These are phyloP conservation scores for Anguilla megastoma DNA, from an alignment of 2,797 vertebrate species.

Conservation along the genomic window DNA sequence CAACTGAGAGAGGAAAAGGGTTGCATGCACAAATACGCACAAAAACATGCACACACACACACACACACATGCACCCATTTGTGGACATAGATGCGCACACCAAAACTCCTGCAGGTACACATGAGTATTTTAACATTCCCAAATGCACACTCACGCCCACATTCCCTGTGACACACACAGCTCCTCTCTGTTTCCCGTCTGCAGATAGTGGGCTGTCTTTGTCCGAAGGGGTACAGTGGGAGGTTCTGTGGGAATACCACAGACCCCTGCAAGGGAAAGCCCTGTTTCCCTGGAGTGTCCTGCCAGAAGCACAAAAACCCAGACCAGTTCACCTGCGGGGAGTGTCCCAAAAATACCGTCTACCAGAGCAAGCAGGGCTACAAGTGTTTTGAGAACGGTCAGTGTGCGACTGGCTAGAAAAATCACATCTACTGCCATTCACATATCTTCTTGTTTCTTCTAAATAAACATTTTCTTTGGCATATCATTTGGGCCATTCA, in stretches of 20 bases:
- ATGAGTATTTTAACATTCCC: neutral
- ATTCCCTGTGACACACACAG: neutral
- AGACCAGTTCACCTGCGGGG: slow-evolving; percentile 66
- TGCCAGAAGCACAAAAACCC: slow-evolving; percentile 56
- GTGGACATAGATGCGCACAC: neutral
- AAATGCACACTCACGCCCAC: neutral
- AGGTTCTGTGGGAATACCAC: slow-evolving; percentile 65
- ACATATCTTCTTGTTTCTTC: neutral
- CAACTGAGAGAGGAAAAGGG: neutral
- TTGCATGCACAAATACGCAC: neutral
- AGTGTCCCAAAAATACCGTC: slow-evolving; percentile 69
- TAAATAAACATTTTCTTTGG: neutral
- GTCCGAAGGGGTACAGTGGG: slow-evolving; percentile 71
- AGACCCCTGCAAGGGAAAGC: slow-evolving; percentile 68
- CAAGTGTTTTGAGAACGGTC: slow-evolving; percentile 80
- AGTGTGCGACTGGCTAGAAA: slow-evolving; percentile 29
- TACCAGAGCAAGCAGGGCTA: slow-evolving; percentile 65
- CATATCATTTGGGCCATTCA: neutral
- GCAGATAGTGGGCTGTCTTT: slow-evolving; percentile 77
- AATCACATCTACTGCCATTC: neutral
- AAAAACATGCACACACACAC: neutral
- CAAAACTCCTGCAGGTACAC: neutral
- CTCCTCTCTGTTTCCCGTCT: neutral
- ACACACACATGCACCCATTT: neutral
- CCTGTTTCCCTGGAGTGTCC: slow-evolving; percentile 72